Evolutionary conservation across 2,113 vertebrate genomes (phyloP), one percentile per base, ranked within the genome.

Genomic region (Recurvirostra avosetta): DNA sequence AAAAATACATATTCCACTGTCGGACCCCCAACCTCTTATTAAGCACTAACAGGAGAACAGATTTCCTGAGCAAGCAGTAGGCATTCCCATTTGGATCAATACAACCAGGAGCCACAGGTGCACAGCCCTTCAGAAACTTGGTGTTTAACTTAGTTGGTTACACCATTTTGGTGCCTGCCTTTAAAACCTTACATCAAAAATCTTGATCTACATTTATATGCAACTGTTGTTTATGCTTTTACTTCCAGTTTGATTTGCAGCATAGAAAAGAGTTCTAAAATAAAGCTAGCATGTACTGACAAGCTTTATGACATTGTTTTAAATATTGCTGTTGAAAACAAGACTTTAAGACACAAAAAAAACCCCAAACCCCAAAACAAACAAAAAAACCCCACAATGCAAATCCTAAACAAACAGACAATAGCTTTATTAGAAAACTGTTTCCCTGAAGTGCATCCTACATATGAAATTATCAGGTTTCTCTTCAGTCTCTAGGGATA

Each of bases 11-110:
- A 43, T 52, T 63, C 6, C 10, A n/a, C 8, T 20, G 9, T 26
- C 0, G 2, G 29, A 88, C 19, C 2, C 2, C 3, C 15, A 63
- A 78, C 34, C 0, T 6, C 5, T 36, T 72, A 13, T 7, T 23
- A 40, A 77, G 2, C 3, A 30, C 14, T 50, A 56, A 20, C 2
- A 76, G 9, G 30, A 78, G 2, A 34, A 71, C 2, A 13, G 45
- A 27, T n/a, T 86, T 92, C 73, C 15, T n/a, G 11, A 81, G 26
- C 5, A 80, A 53, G 5, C 2, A 5, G 8, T 38, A 6, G 1
- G 1, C 6, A 58, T 79, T 85, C 12, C 15, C 13, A 41, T 66
- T 58, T 58, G 4, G 2, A 34, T 49, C 19, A 30, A 50, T 22
- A 62, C 0, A 45, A 30, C 3, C 9, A 41, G 17, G 22, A 94